Evolutionary conservation across 2,797 vertebrate genomes (phyloP), one percentile per base, ranked within the genome.

Genomic region (Astyanax mexicanus): DNA sequence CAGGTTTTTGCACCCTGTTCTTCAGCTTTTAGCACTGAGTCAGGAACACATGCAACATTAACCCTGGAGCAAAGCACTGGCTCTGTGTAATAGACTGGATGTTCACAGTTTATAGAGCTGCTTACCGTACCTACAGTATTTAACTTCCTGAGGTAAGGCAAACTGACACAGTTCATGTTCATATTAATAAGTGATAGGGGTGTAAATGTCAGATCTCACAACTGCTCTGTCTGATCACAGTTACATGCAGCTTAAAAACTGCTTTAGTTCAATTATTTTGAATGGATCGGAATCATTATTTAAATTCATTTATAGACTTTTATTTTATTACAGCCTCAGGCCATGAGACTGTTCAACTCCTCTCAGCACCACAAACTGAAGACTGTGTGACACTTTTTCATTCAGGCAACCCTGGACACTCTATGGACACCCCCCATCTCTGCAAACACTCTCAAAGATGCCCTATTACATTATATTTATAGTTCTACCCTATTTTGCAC

Each of bases 21-120:
- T 44, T 66, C 49, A 47, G 72, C 37, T 66, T 57, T 74, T 37
- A 47, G 72, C 47, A 32, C 47, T 32, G 4, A 40, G 8, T 38
- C 38, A 51, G 49, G 42, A 9, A 52, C 60, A 42, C 60, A 27
- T 32, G 45, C 47, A 54, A 19, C 60, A 15, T 62, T 38, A 62
- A 62, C 58, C 58, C 58, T 27, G 19, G 7, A 58, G 32, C 29
- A 35, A 35, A 35, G 49, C 21, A 4, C 49, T 3, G 19, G 35
- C 17, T 13, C 25, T 4, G 9, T 51, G 4, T 35, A 27, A 32
- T 4, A 25, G 15, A 21, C 7, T 32, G 4, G 25, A 29, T 67
- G 27, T 72, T 58, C 40, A 47, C n/a, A 60, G 37, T 29, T 67
- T 9, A 67, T 21, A 49, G 44, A 32, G 27, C 44, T 23, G 0